Conservation (phyloP, 1,140 invertebrate species). For the Zelostemma sp. region DNA sequence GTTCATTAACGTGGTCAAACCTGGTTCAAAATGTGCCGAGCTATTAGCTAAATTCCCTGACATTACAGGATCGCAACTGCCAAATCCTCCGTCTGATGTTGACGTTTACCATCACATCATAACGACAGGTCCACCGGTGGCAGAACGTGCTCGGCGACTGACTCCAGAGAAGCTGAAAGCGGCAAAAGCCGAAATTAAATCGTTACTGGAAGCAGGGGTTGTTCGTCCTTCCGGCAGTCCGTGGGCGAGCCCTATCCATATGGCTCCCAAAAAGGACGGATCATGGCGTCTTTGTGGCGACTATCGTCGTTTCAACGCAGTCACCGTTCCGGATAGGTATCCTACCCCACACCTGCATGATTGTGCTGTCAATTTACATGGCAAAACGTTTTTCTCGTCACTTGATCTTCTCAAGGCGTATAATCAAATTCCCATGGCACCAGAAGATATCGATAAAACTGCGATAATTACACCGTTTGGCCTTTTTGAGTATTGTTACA, state of each 20-base stretch:
- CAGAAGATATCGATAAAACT: conserved; percentile 44
- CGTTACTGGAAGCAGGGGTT: conserved; percentile 6
- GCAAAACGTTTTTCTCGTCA: conserved; percentile 12
- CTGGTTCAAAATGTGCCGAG: not conserved
- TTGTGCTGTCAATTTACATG: not conserved
- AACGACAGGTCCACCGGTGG: conserved; percentile 15
- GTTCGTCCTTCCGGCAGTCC: conserved; percentile 10
- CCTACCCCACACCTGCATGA: conserved; percentile 46
- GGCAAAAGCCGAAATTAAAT: conserved; percentile 14
- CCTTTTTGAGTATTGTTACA: conserved; percentile 51
- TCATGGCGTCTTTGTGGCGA: conserved; percentile 58
- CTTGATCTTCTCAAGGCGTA: conserved; percentile 15
- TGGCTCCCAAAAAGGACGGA: conserved; percentile 39
- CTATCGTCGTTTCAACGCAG: conserved; percentile 58
- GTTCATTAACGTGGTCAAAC: not conserved
- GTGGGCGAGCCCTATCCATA: conserved; percentile 14
- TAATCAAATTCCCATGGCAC: conserved; percentile 62
- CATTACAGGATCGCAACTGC: not conserved
- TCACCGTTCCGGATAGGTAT: conserved; percentile 57
- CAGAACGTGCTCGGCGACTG: conserved; percentile 17
- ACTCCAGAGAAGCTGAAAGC: conserved; percentile 11
- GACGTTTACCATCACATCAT: conserved; percentile 22
- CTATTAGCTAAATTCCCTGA: not conserved
- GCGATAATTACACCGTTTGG: conserved; percentile 53
- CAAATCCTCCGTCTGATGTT: not conserved